Conservation (phyloP, 2,888 invertebrate species). For the Athrips mouffetella region DNA sequence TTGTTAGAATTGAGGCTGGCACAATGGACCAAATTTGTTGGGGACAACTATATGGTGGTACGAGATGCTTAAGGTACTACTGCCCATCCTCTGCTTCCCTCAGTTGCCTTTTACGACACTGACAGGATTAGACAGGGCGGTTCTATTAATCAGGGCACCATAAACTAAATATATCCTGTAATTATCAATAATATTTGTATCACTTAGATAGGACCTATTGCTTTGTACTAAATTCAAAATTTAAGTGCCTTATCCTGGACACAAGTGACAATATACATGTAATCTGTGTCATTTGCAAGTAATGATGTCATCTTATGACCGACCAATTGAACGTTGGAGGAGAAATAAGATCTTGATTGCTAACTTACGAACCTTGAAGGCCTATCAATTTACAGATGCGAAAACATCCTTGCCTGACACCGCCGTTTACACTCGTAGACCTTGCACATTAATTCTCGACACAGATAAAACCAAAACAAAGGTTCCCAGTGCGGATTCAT, state of each 20-base stretch:
- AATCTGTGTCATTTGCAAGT: background rate
- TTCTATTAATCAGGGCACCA: too few species aligned
- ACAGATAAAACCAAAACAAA: conserved; percentile 4
- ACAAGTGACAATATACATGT: background rate
- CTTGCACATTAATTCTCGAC: background rate
- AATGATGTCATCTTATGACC: conserved; percentile 5
- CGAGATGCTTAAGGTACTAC: too few species aligned
- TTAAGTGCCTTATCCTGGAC: background rate
- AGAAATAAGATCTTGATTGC: background rate
- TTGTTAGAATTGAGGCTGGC: too few species aligned
- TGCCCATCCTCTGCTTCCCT: too few species aligned
- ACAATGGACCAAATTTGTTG: too few species aligned
- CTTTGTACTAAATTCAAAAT: too few species aligned
- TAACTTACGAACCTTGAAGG: background rate
- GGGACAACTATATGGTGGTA: too few species aligned
- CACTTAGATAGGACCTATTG: too few species aligned
- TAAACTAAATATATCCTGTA: too few species aligned
- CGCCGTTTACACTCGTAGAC: conserved; percentile 5
- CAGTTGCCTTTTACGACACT: too few species aligned
- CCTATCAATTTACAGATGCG: background rate
- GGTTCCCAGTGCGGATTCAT: conserved; percentile 6
- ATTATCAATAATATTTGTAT: too few species aligned
- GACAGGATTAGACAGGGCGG: too few species aligned
- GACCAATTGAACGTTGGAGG: conserved; percentile 2
- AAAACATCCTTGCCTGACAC: background rate